Evolutionary conservation across 2,888 invertebrate species (phyloP).

Genomic region (Scotopteryx bipunctaria): DNA sequence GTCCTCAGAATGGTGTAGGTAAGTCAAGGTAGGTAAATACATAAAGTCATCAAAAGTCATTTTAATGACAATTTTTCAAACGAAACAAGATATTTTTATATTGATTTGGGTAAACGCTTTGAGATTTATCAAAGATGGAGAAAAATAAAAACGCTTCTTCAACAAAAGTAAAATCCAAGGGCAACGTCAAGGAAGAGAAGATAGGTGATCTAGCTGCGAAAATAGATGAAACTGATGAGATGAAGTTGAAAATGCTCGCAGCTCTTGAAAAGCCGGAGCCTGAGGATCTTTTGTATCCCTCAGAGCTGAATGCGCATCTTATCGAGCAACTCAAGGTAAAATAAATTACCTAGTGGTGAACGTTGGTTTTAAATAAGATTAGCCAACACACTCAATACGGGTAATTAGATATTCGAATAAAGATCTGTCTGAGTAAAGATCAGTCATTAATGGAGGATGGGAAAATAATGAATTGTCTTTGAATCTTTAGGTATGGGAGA

Average conservation of each 20-base stretch:
- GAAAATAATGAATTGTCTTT: no score
- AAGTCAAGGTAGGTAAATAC: no score
- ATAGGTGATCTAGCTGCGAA: slow-evolving; percentile 58
- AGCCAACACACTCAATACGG: no score
- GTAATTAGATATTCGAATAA: no score
- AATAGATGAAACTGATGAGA: slow-evolving; percentile 79
- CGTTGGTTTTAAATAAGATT: no score
- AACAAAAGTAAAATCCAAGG: slow-evolving; percentile 47
- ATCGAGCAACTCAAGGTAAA: slow-evolving; percentile 84
- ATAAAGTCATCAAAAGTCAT: background rate
- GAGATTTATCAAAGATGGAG: slow-evolving; percentile 45
- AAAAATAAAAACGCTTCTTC: slow-evolving; percentile 45
- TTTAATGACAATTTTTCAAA: slow-evolving; percentile 10
- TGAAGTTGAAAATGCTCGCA: slow-evolving; percentile 75
- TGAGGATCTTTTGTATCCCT: slow-evolving; percentile 81
- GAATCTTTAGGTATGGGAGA: no score
- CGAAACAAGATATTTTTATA: slow-evolving; percentile 4
- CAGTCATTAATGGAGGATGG: no score
- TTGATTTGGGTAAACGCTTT: slow-evolving; percentile 17
- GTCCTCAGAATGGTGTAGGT: no score
- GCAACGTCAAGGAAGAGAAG: slow-evolving; percentile 58
- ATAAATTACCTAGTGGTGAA: no score
- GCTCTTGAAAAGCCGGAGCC: slow-evolving; percentile 64
- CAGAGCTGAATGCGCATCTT: slow-evolving; percentile 84
- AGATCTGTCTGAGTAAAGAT: no score